Evolutionary conservation across 1,140 invertebrate species (phyloP), one percentile per base, ranked within the genome.

Genomic region (Zaprionus capensis): DNA sequence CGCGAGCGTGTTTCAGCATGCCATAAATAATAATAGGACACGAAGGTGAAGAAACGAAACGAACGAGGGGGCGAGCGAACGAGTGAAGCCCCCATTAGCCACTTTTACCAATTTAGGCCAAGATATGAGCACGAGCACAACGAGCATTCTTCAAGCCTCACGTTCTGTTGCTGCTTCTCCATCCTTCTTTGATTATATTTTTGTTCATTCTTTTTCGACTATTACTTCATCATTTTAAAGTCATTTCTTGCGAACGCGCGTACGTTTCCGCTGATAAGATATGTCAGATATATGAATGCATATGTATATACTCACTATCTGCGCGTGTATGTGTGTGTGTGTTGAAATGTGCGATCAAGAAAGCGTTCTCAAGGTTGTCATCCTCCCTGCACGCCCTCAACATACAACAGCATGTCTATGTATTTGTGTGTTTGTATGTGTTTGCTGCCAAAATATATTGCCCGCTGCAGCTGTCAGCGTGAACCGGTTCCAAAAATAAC

Each of bases 201-300:
- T 71, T 80, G 72, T 76, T 85, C 76, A 81, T 68, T 44, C 31
- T 69, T 70, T 86, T 87, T 80, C 55, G 76, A 70, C 53, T 78
- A 87, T 87, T 87, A 87, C 83, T 87, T 87, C 83, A 87, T 84
- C 83, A 74, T 46, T 55, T 55, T 44, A 62, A 31, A 66, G 63
- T 51, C 56, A 38, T 62, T 55, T 76, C 57, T 15, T 51, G 20
- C 46, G 11, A 22, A 51, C 12, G 81, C 74, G 38, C 41, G 41
- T 57, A 57, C 22, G 81, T 71, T 86, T 88, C 84, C 83, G 84
- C 84, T 44, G 83, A 87, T 87, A 87, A 87, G 83, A 75, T 74
- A 74, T 74, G 57, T 59, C 26, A 82, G 82, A 81, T 64, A 65
- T 53, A 31, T 53, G 38, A 67, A 24, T 62, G 26, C 62, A 57